These are phyloP conservation scores for Hypselothyrea guttata DNA, from an alignment of 2,888 invertebrate genomes.

Conservation along the genomic window DNA sequence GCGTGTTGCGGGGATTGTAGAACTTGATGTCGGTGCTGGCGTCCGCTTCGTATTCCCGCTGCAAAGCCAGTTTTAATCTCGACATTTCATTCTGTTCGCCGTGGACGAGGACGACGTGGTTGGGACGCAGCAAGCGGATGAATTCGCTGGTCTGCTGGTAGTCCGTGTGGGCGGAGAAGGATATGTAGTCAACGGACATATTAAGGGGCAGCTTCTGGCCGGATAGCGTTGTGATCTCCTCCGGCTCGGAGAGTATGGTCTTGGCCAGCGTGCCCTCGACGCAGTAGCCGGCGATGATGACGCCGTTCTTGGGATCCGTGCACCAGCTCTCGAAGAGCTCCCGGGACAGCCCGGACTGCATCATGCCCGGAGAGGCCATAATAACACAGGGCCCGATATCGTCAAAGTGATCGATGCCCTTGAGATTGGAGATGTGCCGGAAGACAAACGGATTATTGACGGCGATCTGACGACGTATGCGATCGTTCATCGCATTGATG, in stretches of 20 bases:
- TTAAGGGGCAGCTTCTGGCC: constrained; percentile 98
- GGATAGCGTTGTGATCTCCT: constrained; percentile 96
- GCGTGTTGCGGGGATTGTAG: constrained; percentile 98
- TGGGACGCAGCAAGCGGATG: constrained; percentile 95
- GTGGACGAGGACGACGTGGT: constrained; percentile 96
- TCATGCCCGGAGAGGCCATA: constrained; percentile 99
- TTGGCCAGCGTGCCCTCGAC: constrained; percentile 95
- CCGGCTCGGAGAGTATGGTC: constrained; percentile 97
- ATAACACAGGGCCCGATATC: constrained; percentile 99
- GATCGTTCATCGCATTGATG: constrained; percentile 99
- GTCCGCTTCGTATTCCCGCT: constrained; percentile 88
- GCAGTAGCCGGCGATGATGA: constrained; percentile 98
- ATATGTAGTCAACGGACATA: constrained; percentile 99
- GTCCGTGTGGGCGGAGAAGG: constrained; percentile 97
- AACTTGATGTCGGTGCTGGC: constrained; percentile 91
- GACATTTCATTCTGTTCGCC: constrained; percentile 99
- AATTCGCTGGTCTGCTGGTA: constrained; percentile 93
- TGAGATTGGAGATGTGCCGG: constrained; percentile 96
- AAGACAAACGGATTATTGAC: constrained; percentile 99
- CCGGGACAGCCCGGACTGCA: constrained; percentile 98
- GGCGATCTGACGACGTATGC: constrained; percentile 97
- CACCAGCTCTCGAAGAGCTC: constrained; percentile 99
- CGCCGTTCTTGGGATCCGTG: constrained; percentile 98
- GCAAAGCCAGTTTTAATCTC: constrained; percentile 95
- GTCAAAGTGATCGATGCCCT: constrained; percentile 98